Base-by-base conservation (phyloP, 2,113 vertebrate genomes). In the Platichthys flesus region DNA sequence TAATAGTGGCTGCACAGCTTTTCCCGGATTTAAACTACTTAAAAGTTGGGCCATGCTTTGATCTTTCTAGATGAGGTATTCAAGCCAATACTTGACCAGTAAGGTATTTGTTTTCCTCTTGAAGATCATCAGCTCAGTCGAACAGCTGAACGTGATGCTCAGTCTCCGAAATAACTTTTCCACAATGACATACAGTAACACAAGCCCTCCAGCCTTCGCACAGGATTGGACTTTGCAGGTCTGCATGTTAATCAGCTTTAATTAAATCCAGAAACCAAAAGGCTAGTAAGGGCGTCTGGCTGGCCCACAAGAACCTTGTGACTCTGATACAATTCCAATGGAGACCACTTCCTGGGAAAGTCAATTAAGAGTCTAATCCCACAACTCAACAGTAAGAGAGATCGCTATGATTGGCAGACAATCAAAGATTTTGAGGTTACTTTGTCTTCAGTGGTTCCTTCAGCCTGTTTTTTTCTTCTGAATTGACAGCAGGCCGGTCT, bases 381-480 rank as follows among this genome's bases (percentile, higher is more conserved):
- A 54, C 15, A 51, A 54, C 63, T 75, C 45, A 21, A 66, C 31
- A 49, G 26, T 67, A 62, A 74, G 21, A 6, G n/a, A 61, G 59
- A 58, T 16, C 6, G 18, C 6, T 18, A 51, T 51, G 47, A 51
- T 51, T 51, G 16, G 47, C 47, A 51, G 47, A 6, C 47, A 7
- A 51, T 61, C 21, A 15, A 24, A 57, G 23, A 21, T 21, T 6
- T 16, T 1, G 5, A 51, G 18, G 47, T 51, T 18, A 18, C 4
- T 51, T 20, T 4, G 15, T 51, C 47, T 18, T 51, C 18, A 16
- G 14, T 9, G 6, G 47, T 15, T 2, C 47, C 5, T 18, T 42
- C 40, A 42, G 40, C 40, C 40, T 51, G 47, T 51, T 49, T 49
- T 9, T 49, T 6, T 49, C 47, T 13, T 16, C 13, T 2, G 31